These are phyloP conservation scores for Amniataba percoides DNA, from an alignment of 2,797 vertebrate species.

Conservation along the genomic window DNA sequence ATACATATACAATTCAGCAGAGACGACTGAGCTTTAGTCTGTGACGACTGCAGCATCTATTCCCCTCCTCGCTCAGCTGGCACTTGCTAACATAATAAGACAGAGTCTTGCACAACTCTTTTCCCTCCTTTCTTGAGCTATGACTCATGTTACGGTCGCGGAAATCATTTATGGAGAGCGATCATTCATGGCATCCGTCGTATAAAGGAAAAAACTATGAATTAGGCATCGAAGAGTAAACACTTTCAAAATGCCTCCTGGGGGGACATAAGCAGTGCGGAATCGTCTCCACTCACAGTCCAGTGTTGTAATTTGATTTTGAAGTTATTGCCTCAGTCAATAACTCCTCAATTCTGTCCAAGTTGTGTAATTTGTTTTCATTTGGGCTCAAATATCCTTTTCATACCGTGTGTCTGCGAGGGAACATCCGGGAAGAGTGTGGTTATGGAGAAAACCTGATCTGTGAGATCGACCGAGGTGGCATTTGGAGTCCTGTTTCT, in stretches of 20 bases:
- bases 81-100: conserved; percentile 32
- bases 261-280: not conserved
- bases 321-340: conserved; percentile 23
- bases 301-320: conserved; percentile 25
- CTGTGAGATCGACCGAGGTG: not conserved
- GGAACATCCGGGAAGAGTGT: conserved; percentile 1
- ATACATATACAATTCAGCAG: conserved; percentile 47
- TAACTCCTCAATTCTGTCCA: conserved; percentile 8
- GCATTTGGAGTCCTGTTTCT: not conserved
- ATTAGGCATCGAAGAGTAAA: conserved; percentile 9
- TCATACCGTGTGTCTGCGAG: not conserved
- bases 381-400: conserved; percentile 34
- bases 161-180: not conserved
- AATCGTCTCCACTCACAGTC: conserved; percentile 1
- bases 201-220: not conserved
- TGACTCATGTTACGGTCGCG: conserved; percentile 48
- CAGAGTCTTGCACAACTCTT: not conserved
- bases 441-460: not conserved
- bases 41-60: conserved; percentile 62
- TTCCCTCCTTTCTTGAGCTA: not conserved
- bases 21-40: conserved; percentile 41
- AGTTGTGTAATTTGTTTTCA: conserved; percentile 40
- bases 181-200: not conserved
- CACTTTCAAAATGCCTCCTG: not conserved
- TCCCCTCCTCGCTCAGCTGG: conserved; percentile 32